phyloP scores from a whole-genome alignment of 2,113 vertebrate genomes.

The Ailurus styani region DNA sequence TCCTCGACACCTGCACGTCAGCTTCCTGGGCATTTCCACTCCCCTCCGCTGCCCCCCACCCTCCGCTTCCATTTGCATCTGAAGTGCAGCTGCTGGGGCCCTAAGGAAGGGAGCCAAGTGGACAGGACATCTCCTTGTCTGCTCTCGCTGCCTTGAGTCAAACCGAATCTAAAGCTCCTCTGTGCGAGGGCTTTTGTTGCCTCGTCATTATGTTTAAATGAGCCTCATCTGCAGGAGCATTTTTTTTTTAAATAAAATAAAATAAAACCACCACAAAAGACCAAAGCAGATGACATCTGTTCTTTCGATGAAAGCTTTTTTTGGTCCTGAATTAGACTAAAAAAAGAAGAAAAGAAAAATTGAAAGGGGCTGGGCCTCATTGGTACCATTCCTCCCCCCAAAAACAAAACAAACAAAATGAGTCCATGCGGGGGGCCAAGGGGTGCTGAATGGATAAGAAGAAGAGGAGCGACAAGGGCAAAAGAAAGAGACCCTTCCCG shows the following conservation, averaged over 20 bases:
- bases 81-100: conserved; percentile 77
- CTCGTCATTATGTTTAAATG: conserved; percentile 75
- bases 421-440: neutral
- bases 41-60: neutral
- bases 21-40: conserved; percentile 76
- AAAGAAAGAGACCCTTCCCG: neutral
- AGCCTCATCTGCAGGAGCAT: conserved; percentile 59
- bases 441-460: neutral
- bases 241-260: conserved; percentile 64
- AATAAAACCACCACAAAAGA: conserved; percentile 70
- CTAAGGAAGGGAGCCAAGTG: neutral
- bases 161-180: conserved; percentile 41
- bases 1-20: conserved; percentile 79
- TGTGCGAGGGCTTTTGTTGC: conserved; percentile 46
- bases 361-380: neutral
- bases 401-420: conserved; percentile 38
- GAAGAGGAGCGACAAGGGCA: neutral
- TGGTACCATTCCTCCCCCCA: neutral
- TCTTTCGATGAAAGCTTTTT: conserved; percentile 69
- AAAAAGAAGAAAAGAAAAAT: neutral
- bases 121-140: conserved; percentile 69
- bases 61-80: conserved; percentile 71
- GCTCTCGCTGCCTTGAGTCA: conserved; percentile 14
- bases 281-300: conserved; percentile 73
- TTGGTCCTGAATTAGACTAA: conserved; percentile 65